Conservation (phyloP, 2,113 vertebrate species). For the Cyprinus carpio region DNA sequence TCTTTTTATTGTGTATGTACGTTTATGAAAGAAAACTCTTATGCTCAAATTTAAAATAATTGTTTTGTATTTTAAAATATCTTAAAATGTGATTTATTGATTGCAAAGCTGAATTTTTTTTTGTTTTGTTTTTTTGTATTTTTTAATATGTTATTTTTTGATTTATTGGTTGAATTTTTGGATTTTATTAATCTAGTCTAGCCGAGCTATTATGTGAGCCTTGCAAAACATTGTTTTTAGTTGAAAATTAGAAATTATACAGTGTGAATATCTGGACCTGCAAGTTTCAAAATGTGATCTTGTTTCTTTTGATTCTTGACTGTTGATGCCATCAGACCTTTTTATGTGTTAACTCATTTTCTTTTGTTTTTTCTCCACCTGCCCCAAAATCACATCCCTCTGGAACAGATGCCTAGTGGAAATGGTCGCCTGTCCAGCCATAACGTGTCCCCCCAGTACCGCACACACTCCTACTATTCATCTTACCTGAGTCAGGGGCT, state of each 20-base stretch:
- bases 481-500: constrained; percentile 86
- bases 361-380: constrained; percentile 9
- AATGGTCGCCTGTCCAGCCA: constrained; percentile 75
- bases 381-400: constrained; percentile 18
- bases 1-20: too few species aligned
- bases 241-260: neutral
- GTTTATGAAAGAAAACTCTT: too few species aligned
- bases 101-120: too few species aligned
- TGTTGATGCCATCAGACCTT: neutral
- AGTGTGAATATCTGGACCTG: neutral
- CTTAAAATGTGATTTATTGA: too few species aligned
- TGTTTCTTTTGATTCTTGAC: neutral
- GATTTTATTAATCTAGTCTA: too few species aligned
- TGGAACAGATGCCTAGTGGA: constrained; percentile 79
- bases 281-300: neutral
- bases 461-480: constrained; percentile 91
- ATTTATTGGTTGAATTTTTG: too few species aligned
- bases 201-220: too few species aligned
- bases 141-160: too few species aligned
- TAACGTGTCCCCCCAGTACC: constrained; percentile 83
- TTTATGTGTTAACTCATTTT: neutral
- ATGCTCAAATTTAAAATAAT: too few species aligned
- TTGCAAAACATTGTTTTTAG: neutral
- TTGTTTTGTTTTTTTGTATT: too few species aligned
- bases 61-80: too few species aligned